Conservation (phyloP, 2,797 vertebrate genomes). For the Pogonophryne albipinna region DNA sequence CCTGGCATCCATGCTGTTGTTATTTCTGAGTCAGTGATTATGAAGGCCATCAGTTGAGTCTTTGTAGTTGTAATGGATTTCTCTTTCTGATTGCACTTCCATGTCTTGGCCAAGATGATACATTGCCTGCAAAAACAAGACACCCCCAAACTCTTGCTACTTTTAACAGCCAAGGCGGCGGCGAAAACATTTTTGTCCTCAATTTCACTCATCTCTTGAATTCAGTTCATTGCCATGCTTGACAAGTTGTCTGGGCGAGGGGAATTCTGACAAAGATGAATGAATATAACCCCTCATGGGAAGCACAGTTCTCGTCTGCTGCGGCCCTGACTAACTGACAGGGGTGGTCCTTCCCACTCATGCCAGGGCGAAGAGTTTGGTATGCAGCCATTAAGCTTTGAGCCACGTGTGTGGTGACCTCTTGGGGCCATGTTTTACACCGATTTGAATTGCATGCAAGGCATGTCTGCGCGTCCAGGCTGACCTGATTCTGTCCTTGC, state of each 20-base stretch:
- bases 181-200: conserved; percentile 34
- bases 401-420: conserved; percentile 57
- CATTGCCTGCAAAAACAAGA: conserved; percentile 12
- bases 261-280: conserved; percentile 63
- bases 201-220: conserved; percentile 48
- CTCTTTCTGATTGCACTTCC: conserved; percentile 14
- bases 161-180: not conserved
- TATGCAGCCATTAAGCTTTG: conserved; percentile 45
- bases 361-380: conserved; percentile 15
- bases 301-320: conserved; percentile 12
- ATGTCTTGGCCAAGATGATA: conserved; percentile 5
- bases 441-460: conserved; percentile 79
- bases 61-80: conserved; percentile 25
- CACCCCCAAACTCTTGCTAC: conserved; percentile 14
- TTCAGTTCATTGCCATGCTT: conserved; percentile 31
- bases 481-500: conserved; percentile 84
- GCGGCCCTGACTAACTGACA: conserved; percentile 44
- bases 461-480: conserved; percentile 60
- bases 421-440: conserved; percentile 70
- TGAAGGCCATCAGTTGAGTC: conserved; percentile 1
- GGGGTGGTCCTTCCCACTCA: conserved; percentile 28
- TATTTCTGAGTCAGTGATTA: conserved; percentile 26
- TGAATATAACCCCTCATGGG: conserved; percentile 25
- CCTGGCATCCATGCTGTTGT: not conserved
- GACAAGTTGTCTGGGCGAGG: conserved; percentile 40